phyloP scores from a whole-genome alignment of 2,113 vertebrate genomes.

The Haemorhous mexicanus region DNA sequence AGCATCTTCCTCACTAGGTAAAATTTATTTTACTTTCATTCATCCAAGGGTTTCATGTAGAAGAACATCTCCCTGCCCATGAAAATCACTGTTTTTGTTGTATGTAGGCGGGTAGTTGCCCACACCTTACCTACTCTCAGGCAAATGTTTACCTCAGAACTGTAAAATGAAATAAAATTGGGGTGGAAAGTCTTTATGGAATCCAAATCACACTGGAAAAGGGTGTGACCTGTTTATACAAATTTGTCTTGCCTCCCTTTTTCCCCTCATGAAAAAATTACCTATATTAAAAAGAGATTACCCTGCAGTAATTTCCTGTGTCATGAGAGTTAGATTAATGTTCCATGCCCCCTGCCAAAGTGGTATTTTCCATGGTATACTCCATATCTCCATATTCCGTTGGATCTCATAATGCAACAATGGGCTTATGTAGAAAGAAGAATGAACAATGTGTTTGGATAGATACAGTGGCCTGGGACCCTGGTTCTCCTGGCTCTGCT shows the following conservation, averaged over 20 bases:
- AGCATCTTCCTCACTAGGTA: background rate
- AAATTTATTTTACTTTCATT: background rate
- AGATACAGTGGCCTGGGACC: background rate
- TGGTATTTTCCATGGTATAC: background rate
- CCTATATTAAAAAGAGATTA: background rate
- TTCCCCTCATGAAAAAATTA: background rate
- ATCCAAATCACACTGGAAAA: background rate
- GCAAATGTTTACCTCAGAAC: background rate
- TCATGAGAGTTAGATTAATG: background rate
- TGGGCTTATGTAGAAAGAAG: background rate
- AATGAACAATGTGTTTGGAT: background rate
- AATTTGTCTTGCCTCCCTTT: background rate
- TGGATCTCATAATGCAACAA: background rate
- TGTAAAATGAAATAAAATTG: background rate
- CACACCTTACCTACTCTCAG: background rate
- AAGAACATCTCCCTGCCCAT: background rate
- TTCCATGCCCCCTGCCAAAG: fast-evolving
- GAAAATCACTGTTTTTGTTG: background rate
- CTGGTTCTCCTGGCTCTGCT: background rate
- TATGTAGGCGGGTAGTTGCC: background rate
- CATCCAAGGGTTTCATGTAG: background rate
- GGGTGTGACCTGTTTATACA: background rate
- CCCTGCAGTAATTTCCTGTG: background rate
- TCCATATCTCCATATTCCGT: background rate
- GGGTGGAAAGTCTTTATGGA: background rate